Percentiles rank a stretch among this genome's conserved stretches.
Evolutionary conservation across 2,888 invertebrate genomes (phyloP).

Genomic region (Belgica antarctica): DNA sequence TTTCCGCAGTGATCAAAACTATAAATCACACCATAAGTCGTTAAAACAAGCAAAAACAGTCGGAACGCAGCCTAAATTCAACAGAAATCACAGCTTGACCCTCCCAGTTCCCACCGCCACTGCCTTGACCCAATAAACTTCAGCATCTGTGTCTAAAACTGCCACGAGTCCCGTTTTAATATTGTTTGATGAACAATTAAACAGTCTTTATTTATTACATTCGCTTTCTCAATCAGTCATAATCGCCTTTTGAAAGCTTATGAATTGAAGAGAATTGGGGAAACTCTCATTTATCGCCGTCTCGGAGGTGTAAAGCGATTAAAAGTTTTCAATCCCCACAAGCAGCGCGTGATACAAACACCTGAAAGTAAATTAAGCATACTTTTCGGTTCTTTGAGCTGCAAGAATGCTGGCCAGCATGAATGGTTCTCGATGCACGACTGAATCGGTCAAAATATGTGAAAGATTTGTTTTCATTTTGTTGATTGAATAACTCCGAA

Average conservation of each 20-base stretch:
- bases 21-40: too few species aligned
- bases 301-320: not conserved
- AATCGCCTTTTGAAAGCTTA: not conserved
- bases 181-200: slow-evolving; percentile 10
- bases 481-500: slow-evolving; percentile 27
- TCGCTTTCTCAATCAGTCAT: too few species aligned
- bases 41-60: too few species aligned
- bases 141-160: too few species aligned
- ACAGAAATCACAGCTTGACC: too few species aligned
- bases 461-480: not conserved
- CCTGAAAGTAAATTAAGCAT: not conserved
- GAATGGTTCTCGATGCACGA: not conserved
- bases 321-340: not conserved
- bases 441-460: not conserved
- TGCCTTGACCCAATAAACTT: too few species aligned
- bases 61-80: not conserved
- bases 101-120: too few species aligned
- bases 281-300: too few species aligned
- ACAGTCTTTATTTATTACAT: too few species aligned
- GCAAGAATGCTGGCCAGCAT: not conserved
- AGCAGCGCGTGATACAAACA: slow-evolving; percentile 1
- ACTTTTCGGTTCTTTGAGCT: not conserved
- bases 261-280: not conserved
- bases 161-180: too few species aligned
- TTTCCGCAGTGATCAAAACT: too few species aligned